Conservation (phyloP, 1,140 invertebrate genomes). For the Trachymyrmex cornetzi region DNA sequence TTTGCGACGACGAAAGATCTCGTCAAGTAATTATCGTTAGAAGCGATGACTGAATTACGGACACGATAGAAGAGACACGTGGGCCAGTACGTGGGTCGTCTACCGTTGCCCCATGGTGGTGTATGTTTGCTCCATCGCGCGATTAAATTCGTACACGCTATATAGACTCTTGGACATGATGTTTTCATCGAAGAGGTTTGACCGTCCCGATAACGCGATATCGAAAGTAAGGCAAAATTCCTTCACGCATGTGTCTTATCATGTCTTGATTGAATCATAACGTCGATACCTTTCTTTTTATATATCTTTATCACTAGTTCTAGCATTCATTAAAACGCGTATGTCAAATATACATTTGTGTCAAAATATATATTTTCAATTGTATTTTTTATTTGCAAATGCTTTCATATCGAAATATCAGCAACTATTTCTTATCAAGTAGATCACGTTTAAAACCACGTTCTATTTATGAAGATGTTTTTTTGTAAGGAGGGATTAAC, state of each 20-base stretch:
- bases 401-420: neutral
- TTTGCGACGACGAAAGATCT: conserved; percentile 40
- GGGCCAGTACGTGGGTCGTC: conserved; percentile 66
- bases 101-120: neutral
- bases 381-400: neutral
- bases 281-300: conserved; percentile 33
- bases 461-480: neutral
- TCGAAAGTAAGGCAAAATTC: conserved; percentile 3
- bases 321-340: conserved; percentile 16
- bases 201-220: conserved; percentile 4
- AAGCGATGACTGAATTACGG: conserved; percentile 65
- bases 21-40: conserved; percentile 71
- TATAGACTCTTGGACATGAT: conserved; percentile 36
- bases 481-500: neutral
- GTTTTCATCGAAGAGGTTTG: conserved; percentile 55
- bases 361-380: neutral
- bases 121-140: neutral
- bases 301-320: conserved; percentile 21
- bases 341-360: neutral
- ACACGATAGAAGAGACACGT: conserved; percentile 68
- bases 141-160: conserved; percentile 66
- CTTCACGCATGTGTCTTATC: conserved; percentile 34
- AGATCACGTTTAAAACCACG: neutral
- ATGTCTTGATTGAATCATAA: neutral
- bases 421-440: neutral